Evolutionary conservation across 1,140 invertebrate species (phyloP).

Genomic region (Pseudomyrmex cubaensis): DNA sequence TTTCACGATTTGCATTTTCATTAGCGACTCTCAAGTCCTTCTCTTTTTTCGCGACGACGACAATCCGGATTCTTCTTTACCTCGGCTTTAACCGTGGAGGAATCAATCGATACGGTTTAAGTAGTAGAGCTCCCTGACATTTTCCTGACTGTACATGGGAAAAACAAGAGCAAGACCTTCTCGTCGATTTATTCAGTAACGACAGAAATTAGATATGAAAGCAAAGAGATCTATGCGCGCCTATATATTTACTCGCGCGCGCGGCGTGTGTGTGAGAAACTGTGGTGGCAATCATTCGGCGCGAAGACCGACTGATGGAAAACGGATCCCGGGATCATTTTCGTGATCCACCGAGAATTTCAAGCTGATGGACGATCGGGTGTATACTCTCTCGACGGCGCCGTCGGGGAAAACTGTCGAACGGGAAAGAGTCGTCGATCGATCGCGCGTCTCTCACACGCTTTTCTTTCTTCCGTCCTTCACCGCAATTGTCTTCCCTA

Average conservation of each 20-base stretch:
- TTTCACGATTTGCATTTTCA: slow-evolving; percentile 70
- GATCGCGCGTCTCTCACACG: slow-evolving; percentile 44
- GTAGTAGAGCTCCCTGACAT: slow-evolving; percentile 29
- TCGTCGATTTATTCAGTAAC: slow-evolving; percentile 33
- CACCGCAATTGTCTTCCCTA: slow-evolving; percentile 29
- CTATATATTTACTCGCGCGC: neutral
- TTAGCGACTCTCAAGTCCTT: slow-evolving; percentile 64
- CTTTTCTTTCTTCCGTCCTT: neutral
- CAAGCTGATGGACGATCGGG: slow-evolving; percentile 47
- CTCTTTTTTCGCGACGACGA: neutral
- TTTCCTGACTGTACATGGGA: slow-evolving; percentile 35
- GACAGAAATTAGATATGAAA: neutral
- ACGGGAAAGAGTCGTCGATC: slow-evolving; percentile 43
- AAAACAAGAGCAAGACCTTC: slow-evolving; percentile 40
- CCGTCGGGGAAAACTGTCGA: neutral
- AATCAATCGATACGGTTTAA: slow-evolving; percentile 53
- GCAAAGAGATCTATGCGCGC: neutral
- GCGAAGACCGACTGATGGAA: slow-evolving; percentile 40
- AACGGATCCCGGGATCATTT: slow-evolving; percentile 64
- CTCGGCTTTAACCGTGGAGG: slow-evolving; percentile 34
- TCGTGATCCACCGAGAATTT: slow-evolving; percentile 40
- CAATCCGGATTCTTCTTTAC: slow-evolving; percentile 1
- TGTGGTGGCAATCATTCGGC: neutral
- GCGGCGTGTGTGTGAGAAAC: neutral
- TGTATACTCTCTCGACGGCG: neutral